Evolutionary conservation across 2,113 vertebrate genomes (phyloP).

Genomic region (Orthonyx spaldingii): DNA sequence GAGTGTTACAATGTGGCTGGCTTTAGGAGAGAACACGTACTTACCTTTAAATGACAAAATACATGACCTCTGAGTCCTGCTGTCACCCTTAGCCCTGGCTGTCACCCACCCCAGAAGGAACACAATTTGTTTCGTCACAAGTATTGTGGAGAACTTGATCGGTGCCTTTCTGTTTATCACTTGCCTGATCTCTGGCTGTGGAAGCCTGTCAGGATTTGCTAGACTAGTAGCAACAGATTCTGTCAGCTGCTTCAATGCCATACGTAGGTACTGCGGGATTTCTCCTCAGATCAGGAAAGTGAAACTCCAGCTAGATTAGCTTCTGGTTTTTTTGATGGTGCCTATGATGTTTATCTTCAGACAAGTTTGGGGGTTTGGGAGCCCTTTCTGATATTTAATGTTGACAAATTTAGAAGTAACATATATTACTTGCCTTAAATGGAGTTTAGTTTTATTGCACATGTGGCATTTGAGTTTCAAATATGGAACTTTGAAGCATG

Average conservation of each 20-base stretch:
- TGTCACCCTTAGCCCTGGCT: background rate
- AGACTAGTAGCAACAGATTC: background rate
- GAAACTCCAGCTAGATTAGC: slow-evolving; percentile 23
- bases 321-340: slow-evolving; percentile 49
- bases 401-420: slow-evolving; percentile 8
- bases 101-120: background rate
- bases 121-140: background rate
- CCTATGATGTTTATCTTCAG: slow-evolving; percentile 46
- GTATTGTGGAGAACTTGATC: background rate
- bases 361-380: slow-evolving; percentile 6
- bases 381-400: slow-evolving; percentile 12
- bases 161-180: slow-evolving; percentile 43
- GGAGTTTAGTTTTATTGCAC: slow-evolving; percentile 36
- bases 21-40: background rate
- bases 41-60: slow-evolving; percentile 3
- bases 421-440: slow-evolving; percentile 46
- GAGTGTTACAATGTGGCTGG: background rate
- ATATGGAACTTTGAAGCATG: slow-evolving; percentile 26
- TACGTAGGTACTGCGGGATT: background rate
- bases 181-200: background rate
- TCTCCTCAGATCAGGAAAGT: slow-evolving; percentile 26
- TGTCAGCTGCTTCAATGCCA: background rate
- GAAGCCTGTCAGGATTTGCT: background rate
- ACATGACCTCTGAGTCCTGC: background rate
- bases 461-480: slow-evolving; percentile 36